Evolutionary conservation across 2,113 vertebrate species (phyloP).

Genomic region (Oriolus oriolus): DNA sequence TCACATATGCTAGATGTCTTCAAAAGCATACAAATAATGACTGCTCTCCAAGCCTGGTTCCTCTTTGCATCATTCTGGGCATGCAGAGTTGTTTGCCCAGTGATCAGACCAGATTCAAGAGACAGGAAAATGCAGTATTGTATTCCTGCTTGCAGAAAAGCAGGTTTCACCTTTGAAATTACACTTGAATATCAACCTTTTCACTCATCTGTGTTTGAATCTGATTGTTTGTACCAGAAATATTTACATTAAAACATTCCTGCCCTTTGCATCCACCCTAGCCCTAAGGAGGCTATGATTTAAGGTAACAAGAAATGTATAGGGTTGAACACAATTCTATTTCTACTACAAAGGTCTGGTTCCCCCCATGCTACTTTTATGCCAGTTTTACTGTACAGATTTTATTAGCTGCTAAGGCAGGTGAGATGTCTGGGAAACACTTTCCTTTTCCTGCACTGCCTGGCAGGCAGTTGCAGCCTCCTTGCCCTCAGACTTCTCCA

Average conservation of each 20-base stretch:
- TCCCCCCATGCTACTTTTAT: background rate
- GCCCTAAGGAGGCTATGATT: background rate
- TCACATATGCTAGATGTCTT: background rate
- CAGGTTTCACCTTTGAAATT: background rate
- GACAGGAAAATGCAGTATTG: background rate
- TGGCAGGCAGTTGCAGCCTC: background rate
- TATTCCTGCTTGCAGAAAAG: background rate
- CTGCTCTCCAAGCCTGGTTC: background rate
- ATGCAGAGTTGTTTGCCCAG: background rate
- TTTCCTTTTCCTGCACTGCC: background rate
- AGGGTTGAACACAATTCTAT: background rate
- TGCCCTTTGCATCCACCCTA: background rate
- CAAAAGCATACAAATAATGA: background rate
- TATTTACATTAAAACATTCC: background rate
- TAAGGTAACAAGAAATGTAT: background rate
- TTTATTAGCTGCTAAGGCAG: constrained; percentile 12
- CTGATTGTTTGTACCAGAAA: background rate
- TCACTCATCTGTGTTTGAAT: background rate
- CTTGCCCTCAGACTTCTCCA: background rate
- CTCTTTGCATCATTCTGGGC: background rate
- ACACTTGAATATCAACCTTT: background rate
- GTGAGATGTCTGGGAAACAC: background rate
- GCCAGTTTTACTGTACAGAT: background rate
- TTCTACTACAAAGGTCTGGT: background rate
- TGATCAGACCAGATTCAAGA: background rate